Evolutionary conservation across 2,113 vertebrate species (phyloP).

Genomic region (Boleophthalmus pectinirostris): DNA sequence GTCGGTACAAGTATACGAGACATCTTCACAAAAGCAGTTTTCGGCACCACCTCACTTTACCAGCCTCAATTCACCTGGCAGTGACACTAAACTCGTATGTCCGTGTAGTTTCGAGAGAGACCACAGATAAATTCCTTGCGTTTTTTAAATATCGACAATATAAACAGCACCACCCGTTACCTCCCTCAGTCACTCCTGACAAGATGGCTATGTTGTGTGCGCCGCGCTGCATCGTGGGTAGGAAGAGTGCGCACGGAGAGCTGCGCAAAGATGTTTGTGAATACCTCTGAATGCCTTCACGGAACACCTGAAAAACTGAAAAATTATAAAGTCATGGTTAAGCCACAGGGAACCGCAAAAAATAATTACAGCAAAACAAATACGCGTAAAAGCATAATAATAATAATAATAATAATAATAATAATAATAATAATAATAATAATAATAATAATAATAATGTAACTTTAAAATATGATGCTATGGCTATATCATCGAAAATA

Average conservation of each 20-base stretch:
- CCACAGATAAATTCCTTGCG: constrained; percentile 7
- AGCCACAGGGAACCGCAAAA: too few relatives aligned
- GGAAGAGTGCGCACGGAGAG: constrained; percentile 28
- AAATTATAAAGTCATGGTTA: not conserved
- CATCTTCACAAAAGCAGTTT: constrained; percentile 74
- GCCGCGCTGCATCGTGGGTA: constrained; percentile 72
- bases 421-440: too few relatives aligned
- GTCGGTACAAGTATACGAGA: constrained; percentile 80
- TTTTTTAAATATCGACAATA: constrained; percentile 30
- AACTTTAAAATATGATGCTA: too few relatives aligned
- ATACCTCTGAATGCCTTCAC: constrained; percentile 42
- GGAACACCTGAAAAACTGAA: not conserved
- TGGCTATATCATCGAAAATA: too few relatives aligned
- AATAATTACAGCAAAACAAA: too few relatives aligned
- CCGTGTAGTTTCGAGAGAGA: not conserved
- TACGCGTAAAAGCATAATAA: too few relatives aligned
- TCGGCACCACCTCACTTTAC: constrained; percentile 7
- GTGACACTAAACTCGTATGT: constrained; percentile 6
- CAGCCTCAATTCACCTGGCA: constrained; percentile 1
- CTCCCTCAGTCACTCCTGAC: constrained; percentile 64
- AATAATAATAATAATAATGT: too few relatives aligned
- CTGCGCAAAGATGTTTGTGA: constrained; percentile 49
- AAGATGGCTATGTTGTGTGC: constrained; percentile 75
- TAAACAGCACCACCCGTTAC: constrained; percentile 47
- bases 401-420: too few relatives aligned